Percentiles rank a stretch among this genome's conserved stretches.
phyloP scores from a whole-genome alignment of 2,113 vertebrate species.

The Catharus bicknelli region DNA sequence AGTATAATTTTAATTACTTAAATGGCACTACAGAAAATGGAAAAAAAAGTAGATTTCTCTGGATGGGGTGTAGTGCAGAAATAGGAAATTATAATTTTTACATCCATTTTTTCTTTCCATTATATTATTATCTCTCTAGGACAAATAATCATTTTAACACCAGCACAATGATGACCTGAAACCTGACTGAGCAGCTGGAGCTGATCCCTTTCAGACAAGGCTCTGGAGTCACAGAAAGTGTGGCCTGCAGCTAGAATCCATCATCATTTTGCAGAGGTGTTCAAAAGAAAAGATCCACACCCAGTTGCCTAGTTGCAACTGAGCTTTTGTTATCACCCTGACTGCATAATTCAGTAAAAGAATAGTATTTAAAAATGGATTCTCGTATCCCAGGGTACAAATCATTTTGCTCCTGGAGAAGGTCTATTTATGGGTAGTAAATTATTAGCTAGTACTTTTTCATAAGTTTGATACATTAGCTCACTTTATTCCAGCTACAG shows the following conservation, averaged over 20 bases:
- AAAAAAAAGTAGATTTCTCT: not conserved
- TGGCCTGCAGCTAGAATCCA: not conserved
- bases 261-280: not conserved
- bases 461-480: not conserved
- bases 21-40: not conserved
- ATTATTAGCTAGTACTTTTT: slow-evolving; percentile 5
- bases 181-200: not conserved
- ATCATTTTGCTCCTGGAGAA: not conserved
- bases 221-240: not conserved
- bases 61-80: not conserved
- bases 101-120: not conserved
- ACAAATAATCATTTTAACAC: not conserved
- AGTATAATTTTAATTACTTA: not conserved
- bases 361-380: not conserved
- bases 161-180: not conserved
- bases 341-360: not conserved
- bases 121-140: not conserved
- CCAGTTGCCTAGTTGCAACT: not conserved
- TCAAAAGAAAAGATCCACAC: not conserved
- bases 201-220: not conserved
- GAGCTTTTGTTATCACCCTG: not conserved
- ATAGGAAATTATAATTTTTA: not conserved
- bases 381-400: not conserved
- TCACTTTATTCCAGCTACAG: not conserved
- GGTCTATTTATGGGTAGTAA: not conserved